Conservation (phyloP, 2,888 invertebrate species). For the Diarsia dahlii region DNA sequence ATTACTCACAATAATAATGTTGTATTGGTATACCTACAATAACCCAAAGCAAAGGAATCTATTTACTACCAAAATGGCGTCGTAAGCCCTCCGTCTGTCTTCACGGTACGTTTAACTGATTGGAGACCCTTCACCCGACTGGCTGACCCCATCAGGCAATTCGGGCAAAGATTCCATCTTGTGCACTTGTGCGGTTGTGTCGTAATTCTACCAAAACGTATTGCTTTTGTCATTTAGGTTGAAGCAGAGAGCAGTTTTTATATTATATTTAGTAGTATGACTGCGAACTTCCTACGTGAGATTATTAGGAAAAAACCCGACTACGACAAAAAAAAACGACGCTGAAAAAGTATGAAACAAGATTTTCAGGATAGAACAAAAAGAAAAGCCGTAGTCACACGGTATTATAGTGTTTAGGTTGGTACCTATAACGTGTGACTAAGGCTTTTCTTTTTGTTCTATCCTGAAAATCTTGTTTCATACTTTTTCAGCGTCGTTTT, state of each 20-base stretch:
- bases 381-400: too few species aligned
- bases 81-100: constrained; percentile 16
- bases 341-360: too few species aligned
- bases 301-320: too few species aligned
- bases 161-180: constrained; percentile 15
- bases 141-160: constrained; percentile 7
- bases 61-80: constrained; percentile 23
- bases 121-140: constrained; percentile 21
- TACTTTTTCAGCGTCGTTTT: too few species aligned
- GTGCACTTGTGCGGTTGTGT: neutral
- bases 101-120: constrained; percentile 46
- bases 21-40: neutral
- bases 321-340: too few species aligned
- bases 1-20: neutral
- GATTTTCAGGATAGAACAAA: too few species aligned
- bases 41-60: neutral
- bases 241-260: neutral
- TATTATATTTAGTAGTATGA: too few species aligned
- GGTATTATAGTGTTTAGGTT: too few species aligned
- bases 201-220: neutral
- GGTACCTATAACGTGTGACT: too few species aligned
- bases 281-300: too few species aligned
- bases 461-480: too few species aligned
- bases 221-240: neutral
- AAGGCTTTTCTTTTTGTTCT: too few species aligned